Percentiles rank a stretch among this genome's conserved stretches.
Conservation (phyloP, 2,113 vertebrate genomes). For the cattle (Bos taurus) region ARS-UCD2.0 NC_037328.1:39826001-39826500, state of each 20-base stretch:
- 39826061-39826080: neutral
- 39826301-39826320: neutral
- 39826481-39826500: neutral
- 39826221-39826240: neutral
- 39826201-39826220: neutral
- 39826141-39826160: accelerated
- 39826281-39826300: neutral
- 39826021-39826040: neutral
- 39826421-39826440: neutral
- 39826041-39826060: neutral
- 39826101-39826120: neutral
- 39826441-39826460: neutral
- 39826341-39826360: neutral
- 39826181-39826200: neutral
- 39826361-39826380: neutral
- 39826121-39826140: neutral
- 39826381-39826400: neutral
- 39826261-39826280: neutral
- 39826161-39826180: accelerated
- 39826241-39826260: neutral
- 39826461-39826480: neutral
- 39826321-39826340: neutral
- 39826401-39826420: neutral
- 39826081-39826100: neutral
- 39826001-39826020: neutral